Evolutionary conservation across 2,113 vertebrate species (phyloP).

Genomic region (Pristiophorus japonicus): DNA sequence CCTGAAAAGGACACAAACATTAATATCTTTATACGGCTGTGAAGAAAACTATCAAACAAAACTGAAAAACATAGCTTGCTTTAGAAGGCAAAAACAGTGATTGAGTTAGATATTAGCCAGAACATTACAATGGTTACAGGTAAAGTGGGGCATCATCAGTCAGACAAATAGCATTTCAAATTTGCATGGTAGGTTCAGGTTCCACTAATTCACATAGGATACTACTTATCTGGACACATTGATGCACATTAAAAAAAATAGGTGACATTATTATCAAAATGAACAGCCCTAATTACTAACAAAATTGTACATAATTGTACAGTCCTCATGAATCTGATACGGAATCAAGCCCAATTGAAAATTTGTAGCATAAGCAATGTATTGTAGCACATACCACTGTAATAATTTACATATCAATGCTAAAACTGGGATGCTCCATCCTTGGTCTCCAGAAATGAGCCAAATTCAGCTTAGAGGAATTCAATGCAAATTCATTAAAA

Average conservation of each 20-base stretch:
- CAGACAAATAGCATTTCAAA: background rate
- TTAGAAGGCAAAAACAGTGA: background rate
- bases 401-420: background rate
- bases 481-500: background rate
- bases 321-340: background rate
- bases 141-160: background rate
- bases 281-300: background rate
- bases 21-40: background rate
- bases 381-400: too few species aligned
- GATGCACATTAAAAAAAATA: background rate
- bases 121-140: background rate
- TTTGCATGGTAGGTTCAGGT: background rate
- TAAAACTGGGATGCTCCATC: background rate
- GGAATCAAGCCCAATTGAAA: background rate
- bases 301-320: background rate
- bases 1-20: conserved; percentile 55
- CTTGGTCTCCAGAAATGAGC: background rate
- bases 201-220: background rate
- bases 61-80: background rate
- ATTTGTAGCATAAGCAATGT: background rate
- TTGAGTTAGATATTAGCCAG: background rate
- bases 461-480: background rate
- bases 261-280: background rate
- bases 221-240: background rate
- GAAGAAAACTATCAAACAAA: background rate